Base-by-base conservation (phyloP, 2,888 invertebrate genomes). In the Marasmarcha lunaedactyla region DNA sequence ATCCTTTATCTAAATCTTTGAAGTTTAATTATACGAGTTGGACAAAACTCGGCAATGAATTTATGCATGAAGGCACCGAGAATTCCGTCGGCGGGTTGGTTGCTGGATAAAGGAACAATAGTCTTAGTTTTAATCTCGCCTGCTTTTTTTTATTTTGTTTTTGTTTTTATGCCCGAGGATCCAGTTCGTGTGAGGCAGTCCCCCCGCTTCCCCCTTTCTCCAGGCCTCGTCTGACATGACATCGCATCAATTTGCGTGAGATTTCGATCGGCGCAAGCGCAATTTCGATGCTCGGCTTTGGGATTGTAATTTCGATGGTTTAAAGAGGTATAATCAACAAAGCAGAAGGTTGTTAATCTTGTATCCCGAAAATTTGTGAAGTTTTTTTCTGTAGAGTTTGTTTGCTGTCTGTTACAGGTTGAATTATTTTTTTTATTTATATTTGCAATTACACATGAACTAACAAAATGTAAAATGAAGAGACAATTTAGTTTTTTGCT, bases 81-180 rank as follows among this genome's bases (percentile, higher is more conserved):
- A 71, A 76, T 64, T 72, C 73, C 72, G 63, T 50, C 54, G 67
- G 53, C 63, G 57, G 62, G 62, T 60, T 43, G 54, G 54, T n/a
- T n/a, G n/a, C n/a, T 50, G 57, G 54, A 54, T 66, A 66, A 71
- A 74, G 67, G 78, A 76, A 83, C 83, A 81, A 83, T 79, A 74
- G 79, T 72, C 64, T 76, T 71, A 71, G 71, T 69, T 76, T 78
- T 74, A 77, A 77, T 76, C 76, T 66, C 57, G 59, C 52, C 52
- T 59, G 42, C 50, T 54, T 57, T 57, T 52, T 52, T 61, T 55
- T 55, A 59, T 55, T 45, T 50, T 51, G 63, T 63, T 65, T 45
- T 50, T 51, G 63, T 63, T 65, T 63, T 59, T 57, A 52, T 51
- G 55, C 59, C 56, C 50, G 51, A 48, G 54, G 57, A 73, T 72